Base-by-base conservation (phyloP, 2,113 vertebrate genomes). In the Chelonoidis abingdonii region DNA sequence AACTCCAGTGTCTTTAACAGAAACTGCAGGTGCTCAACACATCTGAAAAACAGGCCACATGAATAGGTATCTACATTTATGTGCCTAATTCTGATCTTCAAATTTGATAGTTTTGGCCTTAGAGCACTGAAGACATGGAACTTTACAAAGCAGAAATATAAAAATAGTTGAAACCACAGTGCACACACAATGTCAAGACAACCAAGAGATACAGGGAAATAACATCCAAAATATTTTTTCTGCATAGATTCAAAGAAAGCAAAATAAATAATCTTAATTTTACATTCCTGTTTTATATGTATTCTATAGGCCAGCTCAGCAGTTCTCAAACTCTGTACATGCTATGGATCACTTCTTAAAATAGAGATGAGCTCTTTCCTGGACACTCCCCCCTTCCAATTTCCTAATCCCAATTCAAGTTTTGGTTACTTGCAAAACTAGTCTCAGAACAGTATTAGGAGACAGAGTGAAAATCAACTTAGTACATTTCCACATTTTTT, bases 41-140 rank as follows among this genome's bases (percentile, higher is more conserved):
- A 11, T 52, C 31, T n/a, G 13, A n/a, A 31, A 52, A n/a, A 44
- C 56, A 57, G 0, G 3, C 80, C 57, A 6, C 50, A 1, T 1
- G 13, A 0, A 24, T 76, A 47, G 21, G 83, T 50, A 44, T 17
- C 75, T 82, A 41, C 65, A 4, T n/a, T 24, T 80, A 29, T 4
- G 12, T 0, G 2, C 54, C 29, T 38, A 72, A 72, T 72, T 72
- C n/a, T 72, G 65, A 19, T 72, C 65, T 72, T 57, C 2, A 78
- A 0, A 0, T 0, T 19, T 35, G 92, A n/a, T 1, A 1, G 2
- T 24, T 59, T 52, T 78, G 69, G 72, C 38, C 47, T 80, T 16
- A 22, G 27, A 65, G 47, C 35, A 1, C 49, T 6, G 83, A n/a
- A 57, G 27, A 86, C 41, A 3, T 0, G 1, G 49, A 69, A 3